Conservation (phyloP, 1,140 invertebrate genomes). For the Delia radicum region DNA sequence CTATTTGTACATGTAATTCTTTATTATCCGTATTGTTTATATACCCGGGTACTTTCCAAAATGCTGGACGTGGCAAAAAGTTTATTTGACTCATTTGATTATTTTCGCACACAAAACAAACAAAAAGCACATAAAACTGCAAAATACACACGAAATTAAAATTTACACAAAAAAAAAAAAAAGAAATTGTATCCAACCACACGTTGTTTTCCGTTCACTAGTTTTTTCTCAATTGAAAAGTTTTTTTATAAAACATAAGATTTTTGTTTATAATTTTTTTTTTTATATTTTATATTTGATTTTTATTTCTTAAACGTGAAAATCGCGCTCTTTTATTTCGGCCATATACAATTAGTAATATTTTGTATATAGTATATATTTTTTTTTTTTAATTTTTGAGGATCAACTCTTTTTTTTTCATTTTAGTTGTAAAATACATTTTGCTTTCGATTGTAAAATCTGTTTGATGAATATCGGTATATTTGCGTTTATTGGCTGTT, state of each 20-base stretch:
- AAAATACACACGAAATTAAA: neutral
- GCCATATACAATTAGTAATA: neutral
- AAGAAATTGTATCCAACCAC: neutral
- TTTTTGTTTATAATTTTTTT: slow-evolving; percentile 16
- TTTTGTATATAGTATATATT: neutral
- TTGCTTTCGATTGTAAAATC: neutral
- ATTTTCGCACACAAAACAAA: neutral
- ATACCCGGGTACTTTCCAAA: slow-evolving; percentile 62
- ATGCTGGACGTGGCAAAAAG: slow-evolving; percentile 63
- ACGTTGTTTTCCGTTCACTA: slow-evolving; percentile 21
- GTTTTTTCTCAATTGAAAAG: slow-evolving; percentile 19
- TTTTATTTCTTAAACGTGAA: neutral
- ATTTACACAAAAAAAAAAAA: neutral
- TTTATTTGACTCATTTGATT: slow-evolving; percentile 18
- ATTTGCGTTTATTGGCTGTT: neutral
- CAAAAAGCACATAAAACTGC: neutral
- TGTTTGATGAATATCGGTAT: neutral
- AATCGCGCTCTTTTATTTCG: neutral
- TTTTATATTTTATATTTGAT: neutral
- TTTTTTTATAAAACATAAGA: slow-evolving; percentile 6
- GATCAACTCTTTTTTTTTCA: neutral
- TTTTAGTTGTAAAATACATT: neutral
- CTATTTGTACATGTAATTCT: neutral
- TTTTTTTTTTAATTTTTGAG: neutral
- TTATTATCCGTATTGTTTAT: slow-evolving; percentile 28